Evolutionary conservation across 2,888 invertebrate species (phyloP).

Genomic region (Ligdia adustata): DNA sequence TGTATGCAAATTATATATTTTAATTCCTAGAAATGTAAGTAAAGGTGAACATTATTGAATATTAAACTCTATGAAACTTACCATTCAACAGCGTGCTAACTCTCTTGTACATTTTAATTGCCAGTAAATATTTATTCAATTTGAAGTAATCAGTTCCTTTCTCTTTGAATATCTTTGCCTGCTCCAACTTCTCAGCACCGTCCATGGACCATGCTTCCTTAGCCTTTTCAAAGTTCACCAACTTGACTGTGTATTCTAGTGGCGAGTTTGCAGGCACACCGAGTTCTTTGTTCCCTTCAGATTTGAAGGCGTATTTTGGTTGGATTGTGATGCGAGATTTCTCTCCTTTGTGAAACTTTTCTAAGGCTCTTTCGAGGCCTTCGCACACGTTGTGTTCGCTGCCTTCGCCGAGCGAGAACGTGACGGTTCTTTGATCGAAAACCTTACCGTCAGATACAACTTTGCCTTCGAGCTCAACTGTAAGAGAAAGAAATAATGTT

Average conservation of each 20-base stretch:
- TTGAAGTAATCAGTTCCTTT: slow-evolving; percentile 97
- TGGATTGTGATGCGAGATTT: slow-evolving; percentile 89
- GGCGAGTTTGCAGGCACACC: slow-evolving; percentile 90
- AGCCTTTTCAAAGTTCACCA: slow-evolving; percentile 92
- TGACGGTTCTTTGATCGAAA: slow-evolving; percentile 93
- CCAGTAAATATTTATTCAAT: slow-evolving; percentile 88
- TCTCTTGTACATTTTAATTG: slow-evolving; percentile 94
- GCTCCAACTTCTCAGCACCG: slow-evolving; percentile 90
- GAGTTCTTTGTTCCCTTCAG: slow-evolving; percentile 86
- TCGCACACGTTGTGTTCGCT: slow-evolving; percentile 88
- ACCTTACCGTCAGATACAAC: slow-evolving; percentile 85
- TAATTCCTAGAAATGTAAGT: no score
- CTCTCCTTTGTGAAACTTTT: slow-evolving; percentile 92
- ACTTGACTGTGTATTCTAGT: slow-evolving; percentile 91
- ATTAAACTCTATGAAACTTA: slow-evolving; percentile 42
- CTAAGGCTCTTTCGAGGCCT: slow-evolving; percentile 92
- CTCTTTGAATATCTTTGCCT: slow-evolving; percentile 92
- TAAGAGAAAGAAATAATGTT: slow-evolving; percentile 1
- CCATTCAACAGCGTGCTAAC: slow-evolving; percentile 86
- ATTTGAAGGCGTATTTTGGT: slow-evolving; percentile 92
- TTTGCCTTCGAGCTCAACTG: slow-evolving; percentile 88
- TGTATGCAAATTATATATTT: no score
- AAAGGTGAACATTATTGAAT: no score
- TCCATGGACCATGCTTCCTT: slow-evolving; percentile 93
- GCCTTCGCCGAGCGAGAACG: slow-evolving; percentile 95